phyloP scores from a whole-genome alignment of 2,888 invertebrate species.

The Ennomos erosarius region DNA sequence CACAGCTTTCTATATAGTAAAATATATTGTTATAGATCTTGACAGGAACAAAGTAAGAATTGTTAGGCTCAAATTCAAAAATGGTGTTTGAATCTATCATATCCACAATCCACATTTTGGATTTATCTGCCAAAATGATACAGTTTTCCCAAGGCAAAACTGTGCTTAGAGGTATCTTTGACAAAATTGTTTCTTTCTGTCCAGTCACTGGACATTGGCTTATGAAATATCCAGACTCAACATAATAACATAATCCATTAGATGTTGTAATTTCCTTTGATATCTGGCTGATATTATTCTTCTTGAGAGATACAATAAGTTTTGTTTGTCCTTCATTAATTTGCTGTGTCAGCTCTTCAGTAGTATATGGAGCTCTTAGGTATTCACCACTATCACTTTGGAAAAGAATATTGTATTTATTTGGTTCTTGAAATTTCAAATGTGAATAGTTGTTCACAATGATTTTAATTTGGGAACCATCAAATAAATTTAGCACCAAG shows the following conservation, averaged over 20 bases:
- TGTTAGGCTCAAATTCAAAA: slow-evolving; percentile 56
- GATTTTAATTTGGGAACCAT: slow-evolving; percentile 52
- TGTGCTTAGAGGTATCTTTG: slow-evolving; percentile 43
- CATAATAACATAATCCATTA: slow-evolving; percentile 53
- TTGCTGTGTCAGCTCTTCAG: slow-evolving; percentile 51
- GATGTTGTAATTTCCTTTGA: slow-evolving; percentile 10
- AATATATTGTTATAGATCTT: slow-evolving; percentile 57
- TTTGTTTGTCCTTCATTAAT: slow-evolving; percentile 49
- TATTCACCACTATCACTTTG: slow-evolving; percentile 70
- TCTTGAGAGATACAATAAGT: slow-evolving; percentile 54
- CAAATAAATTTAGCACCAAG: slow-evolving; percentile 54
- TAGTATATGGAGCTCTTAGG: slow-evolving; percentile 48
- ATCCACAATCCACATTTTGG: slow-evolving; percentile 67
- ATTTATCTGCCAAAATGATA: slow-evolving; percentile 53
- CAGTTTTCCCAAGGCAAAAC: slow-evolving; percentile 61
- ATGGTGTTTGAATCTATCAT: slow-evolving; percentile 53
- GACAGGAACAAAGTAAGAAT: slow-evolving; percentile 59
- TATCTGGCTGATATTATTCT: slow-evolving; percentile 37
- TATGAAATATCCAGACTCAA: slow-evolving; percentile 50
- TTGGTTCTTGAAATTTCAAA: slow-evolving; percentile 53
- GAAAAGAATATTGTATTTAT: slow-evolving; percentile 52
- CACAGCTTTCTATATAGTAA: slow-evolving; percentile 63
- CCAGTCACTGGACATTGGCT: slow-evolving; percentile 65
- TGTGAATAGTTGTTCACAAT: slow-evolving; percentile 57
- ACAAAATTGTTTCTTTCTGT: slow-evolving; percentile 46